Base-by-base conservation (phyloP, 1,140 invertebrate genomes). In the Aphelenchoides avenae region DNA sequence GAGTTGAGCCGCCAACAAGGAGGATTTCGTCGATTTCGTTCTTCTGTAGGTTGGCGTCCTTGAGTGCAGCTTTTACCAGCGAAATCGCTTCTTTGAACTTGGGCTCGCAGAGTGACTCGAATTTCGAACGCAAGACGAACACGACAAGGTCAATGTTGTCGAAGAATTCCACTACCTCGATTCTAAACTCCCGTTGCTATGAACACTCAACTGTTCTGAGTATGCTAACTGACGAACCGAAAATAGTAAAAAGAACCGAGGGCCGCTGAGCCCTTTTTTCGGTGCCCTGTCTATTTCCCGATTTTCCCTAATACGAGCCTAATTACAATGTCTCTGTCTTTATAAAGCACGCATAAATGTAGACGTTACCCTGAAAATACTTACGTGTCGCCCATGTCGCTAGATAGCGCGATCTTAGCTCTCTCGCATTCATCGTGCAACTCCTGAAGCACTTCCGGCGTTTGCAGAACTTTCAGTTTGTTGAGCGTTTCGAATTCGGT, bases 141-240 rank as follows among this genome's bases (percentile, higher is more conserved):
- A 89, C 91, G 79, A 94, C 92, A 81, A 92, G 94, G 75, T 96
- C 91, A 62, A 91, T 87, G 52, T n/a, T n/a, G n/a, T n/a, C n/a
- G n/a, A n/a, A n/a, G n/a, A n/a, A n/a, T n/a, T n/a, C n/a, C n/a
- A n/a, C n/a, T n/a, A n/a, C 91, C 77, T 95, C 91, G n/a, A n/a
- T n/a, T n/a, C n/a, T n/a, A n/a, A n/a, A n/a, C n/a, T n/a, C n/a
- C n/a, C n/a, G n/a, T n/a, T n/a, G n/a, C n/a, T n/a, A n/a, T n/a
- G n/a, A n/a, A n/a, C n/a, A n/a, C n/a, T n/a, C n/a, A n/a, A n/a
- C n/a, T n/a, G n/a, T n/a, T n/a, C n/a, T n/a, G n/a, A n/a, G n/a
- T n/a, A n/a, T n/a, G n/a, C n/a, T n/a, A n/a, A n/a, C n/a, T n/a
- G n/a, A n/a, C n/a, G n/a, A n/a, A n/a, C n/a, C n/a, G n/a, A n/a